These are phyloP conservation scores for Maniola jurtina DNA, from an alignment of 1,140 invertebrate genomes.

Conservation along the genomic window DNA sequence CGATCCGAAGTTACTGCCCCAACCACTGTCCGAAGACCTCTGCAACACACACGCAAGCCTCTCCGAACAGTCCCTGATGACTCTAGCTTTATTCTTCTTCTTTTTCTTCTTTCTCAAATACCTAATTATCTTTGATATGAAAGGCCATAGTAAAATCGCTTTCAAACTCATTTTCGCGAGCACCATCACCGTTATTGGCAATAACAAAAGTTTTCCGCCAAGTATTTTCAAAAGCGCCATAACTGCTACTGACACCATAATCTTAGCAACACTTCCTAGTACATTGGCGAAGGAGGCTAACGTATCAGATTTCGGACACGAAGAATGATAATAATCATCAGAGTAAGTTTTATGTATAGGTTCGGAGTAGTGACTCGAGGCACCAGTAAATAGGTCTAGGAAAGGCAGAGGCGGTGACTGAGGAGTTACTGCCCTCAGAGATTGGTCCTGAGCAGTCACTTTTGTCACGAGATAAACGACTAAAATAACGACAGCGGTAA, in stretches of 20 bases:
- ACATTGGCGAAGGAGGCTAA: slow-evolving; percentile 62
- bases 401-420: slow-evolving; percentile 50
- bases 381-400: slow-evolving; percentile 62
- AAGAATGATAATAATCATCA: slow-evolving; percentile 50
- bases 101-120: slow-evolving; percentile 68
- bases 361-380: slow-evolving; percentile 59
- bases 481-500: slow-evolving; percentile 54
- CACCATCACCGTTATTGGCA: slow-evolving; percentile 57
- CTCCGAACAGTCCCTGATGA: slow-evolving; percentile 63
- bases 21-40: slow-evolving; percentile 47
- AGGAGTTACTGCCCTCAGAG: slow-evolving; percentile 48
- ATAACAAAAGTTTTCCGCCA: slow-evolving; percentile 60
- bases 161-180: slow-evolving; percentile 65
- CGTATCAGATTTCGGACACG: slow-evolving; percentile 61
- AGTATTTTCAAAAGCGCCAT: slow-evolving; percentile 63
- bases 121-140: slow-evolving; percentile 69
- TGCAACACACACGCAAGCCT: slow-evolving; percentile 65
- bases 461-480: slow-evolving; percentile 48
- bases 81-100: slow-evolving; percentile 55
- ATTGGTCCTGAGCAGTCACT: slow-evolving; percentile 56
- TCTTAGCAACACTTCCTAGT: slow-evolving; percentile 67
- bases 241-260: slow-evolving; percentile 63
- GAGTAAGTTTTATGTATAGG: slow-evolving; percentile 59
- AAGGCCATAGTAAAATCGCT: slow-evolving; percentile 61
- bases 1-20: slow-evolving; percentile 60